Evolutionary conservation across 2,888 invertebrate species (phyloP).

Genomic region (Tachystola acroxantha): DNA sequence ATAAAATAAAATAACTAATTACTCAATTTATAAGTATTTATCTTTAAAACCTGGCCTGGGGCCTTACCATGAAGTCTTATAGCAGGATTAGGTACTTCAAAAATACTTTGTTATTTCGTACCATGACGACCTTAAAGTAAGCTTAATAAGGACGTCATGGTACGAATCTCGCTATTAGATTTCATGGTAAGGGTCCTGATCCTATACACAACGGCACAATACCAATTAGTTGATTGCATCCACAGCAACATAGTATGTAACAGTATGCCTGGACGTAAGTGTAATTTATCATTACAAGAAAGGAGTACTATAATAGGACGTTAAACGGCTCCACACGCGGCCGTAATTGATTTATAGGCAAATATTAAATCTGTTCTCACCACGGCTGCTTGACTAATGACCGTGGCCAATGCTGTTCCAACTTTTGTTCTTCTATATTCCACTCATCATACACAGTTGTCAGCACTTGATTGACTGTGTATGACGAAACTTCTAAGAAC

Average conservation of each 20-base stretch:
- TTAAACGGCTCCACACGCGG: constrained; percentile 55
- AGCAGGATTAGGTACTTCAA: too few species aligned
- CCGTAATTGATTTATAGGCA: constrained; percentile 73
- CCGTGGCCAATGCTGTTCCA: constrained; percentile 45
- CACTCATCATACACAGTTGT: constrained; percentile 41
- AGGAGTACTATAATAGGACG: constrained; percentile 53
- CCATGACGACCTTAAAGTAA: too few species aligned
- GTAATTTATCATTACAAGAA: constrained; percentile 53
- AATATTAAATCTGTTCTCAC: constrained; percentile 74
- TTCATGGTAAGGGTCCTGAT: too few species aligned
- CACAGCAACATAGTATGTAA: background rate
- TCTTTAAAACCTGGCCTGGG: too few species aligned
- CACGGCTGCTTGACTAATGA: constrained; percentile 58
- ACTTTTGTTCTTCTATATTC: constrained; percentile 55
- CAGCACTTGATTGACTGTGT: constrained; percentile 49
- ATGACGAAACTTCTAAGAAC: background rate
- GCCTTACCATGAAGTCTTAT: too few species aligned
- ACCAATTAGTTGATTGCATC: background rate
- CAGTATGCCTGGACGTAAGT: background rate
- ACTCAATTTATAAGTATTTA: too few species aligned
- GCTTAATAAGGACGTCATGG: too few species aligned
- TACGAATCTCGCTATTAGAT: too few species aligned
- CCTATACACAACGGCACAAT: too few species aligned
- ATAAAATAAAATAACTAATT: too few species aligned
- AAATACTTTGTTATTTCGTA: too few species aligned